phyloP scores from a whole-genome alignment of 2,113 vertebrate species.

The Sinosuthora webbiana region DNA sequence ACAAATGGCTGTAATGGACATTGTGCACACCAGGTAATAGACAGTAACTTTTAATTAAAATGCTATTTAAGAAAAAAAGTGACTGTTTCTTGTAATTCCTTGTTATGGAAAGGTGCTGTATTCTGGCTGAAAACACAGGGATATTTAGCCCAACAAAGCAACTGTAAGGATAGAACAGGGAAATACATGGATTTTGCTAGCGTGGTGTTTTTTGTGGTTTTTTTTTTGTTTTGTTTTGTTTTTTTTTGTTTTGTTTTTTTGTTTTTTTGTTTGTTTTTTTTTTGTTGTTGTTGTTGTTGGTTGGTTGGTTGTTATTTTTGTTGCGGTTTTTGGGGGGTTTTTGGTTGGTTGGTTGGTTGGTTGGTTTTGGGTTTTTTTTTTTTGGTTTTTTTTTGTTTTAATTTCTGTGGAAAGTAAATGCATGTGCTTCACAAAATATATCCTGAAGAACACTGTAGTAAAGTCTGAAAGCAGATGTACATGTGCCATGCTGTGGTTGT shows the following conservation, averaged over 20 bases:
- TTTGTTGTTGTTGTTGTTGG: background rate
- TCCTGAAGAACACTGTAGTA: background rate
- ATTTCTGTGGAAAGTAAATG: background rate
- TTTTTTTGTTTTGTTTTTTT: background rate
- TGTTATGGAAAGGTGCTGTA: background rate
- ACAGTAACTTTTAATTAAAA: background rate
- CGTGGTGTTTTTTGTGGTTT: too few species aligned
- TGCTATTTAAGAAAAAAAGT: background rate
- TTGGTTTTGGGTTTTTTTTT: background rate
- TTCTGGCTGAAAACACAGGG: constrained; percentile 1
- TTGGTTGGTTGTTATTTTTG: too few species aligned
- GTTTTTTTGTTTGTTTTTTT: background rate
- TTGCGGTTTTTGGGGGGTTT: too few species aligned
- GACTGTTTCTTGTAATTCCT: background rate
- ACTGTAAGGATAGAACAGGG: background rate
- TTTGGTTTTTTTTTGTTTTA: background rate
- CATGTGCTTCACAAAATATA: background rate
- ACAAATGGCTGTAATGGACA: background rate
- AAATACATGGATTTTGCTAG: background rate
- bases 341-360: background rate
- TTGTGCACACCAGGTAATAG: background rate
- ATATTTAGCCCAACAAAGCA: background rate
- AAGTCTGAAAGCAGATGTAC: background rate
- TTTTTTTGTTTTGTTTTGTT: too few species aligned
- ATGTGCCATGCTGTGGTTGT: background rate